Conservation (phyloP, 2,888 invertebrate species). For the Microplitis manilae region DNA sequence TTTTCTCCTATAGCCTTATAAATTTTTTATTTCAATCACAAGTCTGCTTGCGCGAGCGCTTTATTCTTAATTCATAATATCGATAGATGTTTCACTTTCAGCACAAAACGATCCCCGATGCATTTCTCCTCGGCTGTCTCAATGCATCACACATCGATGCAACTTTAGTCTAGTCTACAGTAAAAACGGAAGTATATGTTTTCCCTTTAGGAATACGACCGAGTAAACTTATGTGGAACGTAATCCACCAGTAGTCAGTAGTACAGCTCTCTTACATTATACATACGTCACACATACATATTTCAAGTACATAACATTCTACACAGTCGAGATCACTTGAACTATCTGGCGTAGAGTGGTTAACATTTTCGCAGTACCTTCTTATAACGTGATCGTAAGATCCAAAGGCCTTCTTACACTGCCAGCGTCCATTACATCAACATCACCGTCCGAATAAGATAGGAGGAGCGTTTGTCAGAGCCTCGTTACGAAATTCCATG, state of each 20-base stretch:
- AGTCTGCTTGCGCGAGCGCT: slow-evolving; percentile 38
- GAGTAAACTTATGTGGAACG: too few relatives aligned
- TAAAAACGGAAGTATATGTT: slow-evolving; percentile 9
- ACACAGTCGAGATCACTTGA: too few relatives aligned
- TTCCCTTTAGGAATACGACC: slow-evolving; percentile 12
- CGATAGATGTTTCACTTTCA: slow-evolving; percentile 21
- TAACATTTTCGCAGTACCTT: too few relatives aligned
- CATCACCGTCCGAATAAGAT: not conserved
- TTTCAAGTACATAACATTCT: too few relatives aligned
- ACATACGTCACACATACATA: too few relatives aligned
- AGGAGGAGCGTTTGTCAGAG: slow-evolving; percentile 53
- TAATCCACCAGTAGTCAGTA: too few relatives aligned
- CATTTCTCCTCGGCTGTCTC: slow-evolving; percentile 39
- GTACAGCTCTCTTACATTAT: too few relatives aligned
- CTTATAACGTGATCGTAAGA: too few relatives aligned
- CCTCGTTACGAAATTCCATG: slow-evolving; percentile 63
- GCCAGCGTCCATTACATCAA: not conserved
- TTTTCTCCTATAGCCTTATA: not conserved
- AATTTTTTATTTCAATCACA: slow-evolving; percentile 49
- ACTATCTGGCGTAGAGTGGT: too few relatives aligned
- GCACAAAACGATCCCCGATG: slow-evolving; percentile 19
- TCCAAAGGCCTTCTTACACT: too few relatives aligned
- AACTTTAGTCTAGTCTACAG: not conserved
- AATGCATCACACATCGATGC: not conserved
- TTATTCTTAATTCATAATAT: slow-evolving; percentile 21